phyloP scores from a whole-genome alignment of 2,113 vertebrate species.

The Pantherophis guttatus region DNA sequence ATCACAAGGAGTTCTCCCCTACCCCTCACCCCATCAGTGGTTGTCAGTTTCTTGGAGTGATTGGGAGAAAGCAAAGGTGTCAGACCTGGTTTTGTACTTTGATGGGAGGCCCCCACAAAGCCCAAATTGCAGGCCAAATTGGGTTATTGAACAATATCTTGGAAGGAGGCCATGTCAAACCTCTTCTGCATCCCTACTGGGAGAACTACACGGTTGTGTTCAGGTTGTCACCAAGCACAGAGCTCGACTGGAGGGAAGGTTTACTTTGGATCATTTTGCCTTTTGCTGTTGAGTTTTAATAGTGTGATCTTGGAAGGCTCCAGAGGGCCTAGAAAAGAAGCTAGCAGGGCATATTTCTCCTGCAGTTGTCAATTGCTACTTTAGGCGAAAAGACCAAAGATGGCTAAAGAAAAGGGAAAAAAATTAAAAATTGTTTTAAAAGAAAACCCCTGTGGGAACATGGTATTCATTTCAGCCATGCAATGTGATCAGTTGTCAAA shows the following conservation, averaged over 20 bases:
- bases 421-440: not conserved
- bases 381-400: not conserved
- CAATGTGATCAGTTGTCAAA: constrained; percentile 10
- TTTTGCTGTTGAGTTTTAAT: not conserved
- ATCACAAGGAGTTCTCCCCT: not conserved
- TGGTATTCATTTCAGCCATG: not conserved
- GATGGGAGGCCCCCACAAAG: not conserved
- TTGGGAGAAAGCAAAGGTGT: not conserved
- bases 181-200: not conserved
- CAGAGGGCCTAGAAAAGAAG: not conserved
- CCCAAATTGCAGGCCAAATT: not conserved
- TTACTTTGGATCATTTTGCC: not conserved
- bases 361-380: not conserved
- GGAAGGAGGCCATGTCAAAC: not conserved
- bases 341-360: not conserved
- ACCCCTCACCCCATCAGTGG: no score
- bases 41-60: not conserved
- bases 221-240: not conserved
- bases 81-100: not conserved
- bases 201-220: not conserved
- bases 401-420: not conserved
- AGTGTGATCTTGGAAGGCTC: not conserved
- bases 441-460: not conserved
- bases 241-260: not conserved
- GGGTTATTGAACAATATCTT: not conserved